Evolutionary conservation across 2,797 vertebrate species (phyloP).

Genomic region (Octomys mimax): DNA sequence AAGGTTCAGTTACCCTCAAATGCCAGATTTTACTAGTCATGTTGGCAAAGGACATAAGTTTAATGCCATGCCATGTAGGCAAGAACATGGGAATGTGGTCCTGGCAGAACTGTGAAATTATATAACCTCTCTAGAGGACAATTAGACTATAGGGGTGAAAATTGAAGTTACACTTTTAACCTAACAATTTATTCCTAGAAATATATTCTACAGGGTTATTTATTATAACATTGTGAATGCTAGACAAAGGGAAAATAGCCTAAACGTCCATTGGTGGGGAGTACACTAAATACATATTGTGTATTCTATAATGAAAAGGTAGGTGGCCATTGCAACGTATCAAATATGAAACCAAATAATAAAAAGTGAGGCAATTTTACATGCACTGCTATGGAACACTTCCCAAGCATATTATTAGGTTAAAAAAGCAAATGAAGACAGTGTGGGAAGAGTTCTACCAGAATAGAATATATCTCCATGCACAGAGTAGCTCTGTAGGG

Average conservation of each 20-base stretch:
- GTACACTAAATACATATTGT: not conserved
- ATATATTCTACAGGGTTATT: not conserved
- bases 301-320: not conserved
- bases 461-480: not conserved
- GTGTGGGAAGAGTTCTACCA: not conserved
- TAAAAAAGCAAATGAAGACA: not conserved
- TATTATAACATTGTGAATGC: not conserved
- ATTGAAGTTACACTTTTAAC: not conserved
- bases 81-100: not conserved
- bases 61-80: not conserved
- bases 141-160: not conserved
- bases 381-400: not conserved
- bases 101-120: not conserved
- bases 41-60: not conserved
- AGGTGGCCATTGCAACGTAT: not conserved
- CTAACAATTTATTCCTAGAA: slow-evolving; percentile 6
- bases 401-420: slow-evolving; percentile 38
- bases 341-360: slow-evolving; percentile 29
- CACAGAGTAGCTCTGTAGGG: not conserved
- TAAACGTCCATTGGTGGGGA: not conserved
- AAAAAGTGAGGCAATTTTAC: not conserved
- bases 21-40: not conserved
- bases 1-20: not conserved
- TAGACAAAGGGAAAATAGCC: not conserved
- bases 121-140: not conserved